A percentile compares a stretch with the other conserved stretches of the same genome.
These are phyloP conservation scores for Corvus moneduloides DNA, from an alignment of 2,113 vertebrate species.

Conservation along the genomic window DNA sequence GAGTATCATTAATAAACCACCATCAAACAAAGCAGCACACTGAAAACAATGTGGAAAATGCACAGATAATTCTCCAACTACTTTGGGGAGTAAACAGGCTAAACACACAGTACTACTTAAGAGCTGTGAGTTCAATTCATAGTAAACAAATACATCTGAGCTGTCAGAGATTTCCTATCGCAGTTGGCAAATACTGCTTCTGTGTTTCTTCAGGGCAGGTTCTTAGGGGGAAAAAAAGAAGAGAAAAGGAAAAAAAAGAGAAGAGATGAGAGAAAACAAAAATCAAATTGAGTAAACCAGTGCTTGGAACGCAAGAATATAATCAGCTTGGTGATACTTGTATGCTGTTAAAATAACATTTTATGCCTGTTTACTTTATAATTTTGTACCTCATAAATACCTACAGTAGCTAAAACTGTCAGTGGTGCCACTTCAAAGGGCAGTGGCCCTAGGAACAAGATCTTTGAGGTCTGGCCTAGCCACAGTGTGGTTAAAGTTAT, in stretches of 20 bases:
- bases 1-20: conserved; percentile 51
- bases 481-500: conserved; percentile 36
- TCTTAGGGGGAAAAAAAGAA: not conserved
- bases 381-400: conserved; percentile 49
- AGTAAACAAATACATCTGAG: not conserved
- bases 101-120: not conserved
- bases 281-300: not conserved
- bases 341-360: not conserved
- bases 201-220: not conserved
- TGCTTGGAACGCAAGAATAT: not conserved
- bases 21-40: conserved; percentile 32
- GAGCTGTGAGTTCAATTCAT: not conserved
- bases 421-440: conserved; percentile 29
- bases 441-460: conserved; percentile 6
- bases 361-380: conserved; percentile 24
- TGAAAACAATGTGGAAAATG: conserved; percentile 6
- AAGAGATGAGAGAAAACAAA: not conserved
- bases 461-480: conserved; percentile 23
- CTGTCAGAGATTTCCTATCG: not conserved
- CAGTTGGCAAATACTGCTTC: not conserved
- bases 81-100: not conserved
- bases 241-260: not conserved
- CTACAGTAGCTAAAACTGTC: conserved; percentile 29
- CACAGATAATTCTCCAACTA: not conserved
- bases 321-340: not conserved